Evolutionary conservation across 1,140 invertebrate species (phyloP).

Genomic region (Atta cephalotes): DNA sequence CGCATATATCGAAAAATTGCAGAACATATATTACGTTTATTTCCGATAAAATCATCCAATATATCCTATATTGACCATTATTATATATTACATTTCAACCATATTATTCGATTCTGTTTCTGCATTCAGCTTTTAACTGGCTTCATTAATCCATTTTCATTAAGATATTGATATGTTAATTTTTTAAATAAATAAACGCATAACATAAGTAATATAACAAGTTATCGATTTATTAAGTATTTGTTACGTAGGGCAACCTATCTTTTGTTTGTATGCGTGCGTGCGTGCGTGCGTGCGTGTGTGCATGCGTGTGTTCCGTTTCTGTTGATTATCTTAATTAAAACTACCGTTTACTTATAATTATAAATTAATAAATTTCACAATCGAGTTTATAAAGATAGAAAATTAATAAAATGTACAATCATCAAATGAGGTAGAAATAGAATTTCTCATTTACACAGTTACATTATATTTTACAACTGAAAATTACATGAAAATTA

Average conservation of each 20-base stretch:
- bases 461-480: background rate
- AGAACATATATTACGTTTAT: conserved; percentile 28
- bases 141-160: background rate
- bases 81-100: background rate
- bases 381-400: background rate
- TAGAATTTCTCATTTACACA: background rate
- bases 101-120: background rate
- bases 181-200: conserved; percentile 9
- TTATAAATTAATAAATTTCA: background rate
- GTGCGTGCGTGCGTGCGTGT: too few species aligned
- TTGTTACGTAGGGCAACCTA: background rate
- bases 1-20: background rate
- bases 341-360: conserved; percentile 4
- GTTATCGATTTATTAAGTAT: background rate
- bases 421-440: background rate
- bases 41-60: background rate
- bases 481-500: background rate
- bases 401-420: background rate
- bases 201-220: background rate
- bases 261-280: background rate
- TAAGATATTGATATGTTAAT: background rate
- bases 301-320: background rate
- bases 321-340: background rate
- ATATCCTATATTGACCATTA: background rate
- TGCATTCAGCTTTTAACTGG: background rate